phyloP scores from a whole-genome alignment of 2,797 vertebrate species.

The Gallinago solitaria region DNA sequence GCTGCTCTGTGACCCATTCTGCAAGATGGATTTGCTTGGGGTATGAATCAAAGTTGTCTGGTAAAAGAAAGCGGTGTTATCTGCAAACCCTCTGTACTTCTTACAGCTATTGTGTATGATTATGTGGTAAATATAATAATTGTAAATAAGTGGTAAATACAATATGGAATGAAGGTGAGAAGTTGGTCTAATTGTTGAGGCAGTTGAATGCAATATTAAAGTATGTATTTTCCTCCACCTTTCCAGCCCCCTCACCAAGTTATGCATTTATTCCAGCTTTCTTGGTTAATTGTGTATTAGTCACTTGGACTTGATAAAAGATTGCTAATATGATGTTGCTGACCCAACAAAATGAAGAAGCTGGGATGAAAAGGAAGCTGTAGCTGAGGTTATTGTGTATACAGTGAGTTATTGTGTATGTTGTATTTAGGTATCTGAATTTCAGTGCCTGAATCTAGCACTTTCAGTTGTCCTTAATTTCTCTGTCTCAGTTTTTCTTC shows the following conservation, averaged over 20 bases:
- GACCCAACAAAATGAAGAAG: background rate
- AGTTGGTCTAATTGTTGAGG: background rate
- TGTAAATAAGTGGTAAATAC: background rate
- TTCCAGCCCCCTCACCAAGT: accelerated
- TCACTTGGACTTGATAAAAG: background rate
- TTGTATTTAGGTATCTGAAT: background rate
- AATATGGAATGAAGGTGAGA: background rate
- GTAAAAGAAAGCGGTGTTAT: background rate
- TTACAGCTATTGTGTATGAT: background rate
- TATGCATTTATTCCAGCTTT: background rate
- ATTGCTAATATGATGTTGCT: background rate
- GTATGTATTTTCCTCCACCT: background rate
- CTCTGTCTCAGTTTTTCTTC: background rate
- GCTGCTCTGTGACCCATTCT: background rate
- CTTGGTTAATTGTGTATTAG: background rate
- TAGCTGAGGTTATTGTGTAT: background rate
- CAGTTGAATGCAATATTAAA: background rate
- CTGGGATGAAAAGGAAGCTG: background rate
- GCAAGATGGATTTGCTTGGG: background rate
- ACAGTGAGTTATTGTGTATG: background rate
- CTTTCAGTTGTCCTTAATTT: background rate
- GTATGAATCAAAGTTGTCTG: background rate
- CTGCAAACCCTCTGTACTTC: background rate
- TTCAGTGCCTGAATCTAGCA: background rate
- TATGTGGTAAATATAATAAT: background rate